phyloP scores from a whole-genome alignment of 2,888 invertebrate genomes.

The Agonopterix subpropinquella region DNA sequence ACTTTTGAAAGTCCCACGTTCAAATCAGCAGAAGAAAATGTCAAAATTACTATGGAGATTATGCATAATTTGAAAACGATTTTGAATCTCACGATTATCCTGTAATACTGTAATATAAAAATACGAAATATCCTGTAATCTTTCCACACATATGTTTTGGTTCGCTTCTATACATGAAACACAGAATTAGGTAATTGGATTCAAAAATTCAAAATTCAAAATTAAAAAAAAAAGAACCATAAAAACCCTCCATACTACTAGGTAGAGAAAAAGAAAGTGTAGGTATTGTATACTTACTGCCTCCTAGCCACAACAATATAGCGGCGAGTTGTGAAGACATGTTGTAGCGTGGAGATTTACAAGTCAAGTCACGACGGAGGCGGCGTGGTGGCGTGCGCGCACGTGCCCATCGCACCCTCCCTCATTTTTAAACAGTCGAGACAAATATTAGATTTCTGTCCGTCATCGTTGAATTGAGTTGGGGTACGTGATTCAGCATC shows the following conservation, averaged over 20 bases:
- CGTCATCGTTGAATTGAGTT: conserved; percentile 34
- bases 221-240: no score
- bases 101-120: no score
- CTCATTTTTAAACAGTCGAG: conserved; percentile 46
- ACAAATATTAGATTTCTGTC: conserved; percentile 33
- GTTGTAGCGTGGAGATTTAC: conserved; percentile 33
- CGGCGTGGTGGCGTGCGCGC: conserved; percentile 37
- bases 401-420: conserved; percentile 31
- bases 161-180: no score
- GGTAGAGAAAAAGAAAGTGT: background rate
- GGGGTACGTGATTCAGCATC: conserved; percentile 23
- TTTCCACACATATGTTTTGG: no score
- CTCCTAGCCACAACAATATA: conserved; percentile 60
- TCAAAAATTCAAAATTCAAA: no score
- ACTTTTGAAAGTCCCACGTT: no score
- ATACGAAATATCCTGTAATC: no score
- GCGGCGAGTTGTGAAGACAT: conserved; percentile 61
- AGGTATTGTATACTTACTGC: conserved; percentile 47
- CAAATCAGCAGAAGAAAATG: no score
- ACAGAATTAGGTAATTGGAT: no score
- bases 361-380: conserved; percentile 52
- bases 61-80: no score
- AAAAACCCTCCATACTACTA: background rate
- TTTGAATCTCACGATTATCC: no score
- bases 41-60: no score